A percentile compares a stretch with the other conserved stretches of the same genome.
Conservation (phyloP, 2,888 invertebrate genomes). For the Melikaiella ostensackeni region DNA sequence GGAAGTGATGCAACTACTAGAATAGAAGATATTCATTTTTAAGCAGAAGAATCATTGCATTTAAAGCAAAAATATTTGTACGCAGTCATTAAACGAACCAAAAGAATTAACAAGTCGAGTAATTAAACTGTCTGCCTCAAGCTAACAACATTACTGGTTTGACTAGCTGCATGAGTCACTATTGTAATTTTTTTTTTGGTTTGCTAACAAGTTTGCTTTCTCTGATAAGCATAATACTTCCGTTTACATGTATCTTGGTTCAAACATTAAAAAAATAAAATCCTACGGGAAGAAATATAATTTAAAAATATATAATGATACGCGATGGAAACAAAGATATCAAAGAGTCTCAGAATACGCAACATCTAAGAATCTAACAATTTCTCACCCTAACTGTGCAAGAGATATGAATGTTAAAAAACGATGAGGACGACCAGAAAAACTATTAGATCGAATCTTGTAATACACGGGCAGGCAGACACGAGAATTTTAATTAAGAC, state of each 20-base stretch:
- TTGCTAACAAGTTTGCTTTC: conserved; percentile 30
- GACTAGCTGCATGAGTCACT: conserved; percentile 30
- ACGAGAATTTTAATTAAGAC: neutral
- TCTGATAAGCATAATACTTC: conserved; percentile 20
- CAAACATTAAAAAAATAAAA: neutral
- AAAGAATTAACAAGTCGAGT: neutral
- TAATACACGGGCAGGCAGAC: neutral
- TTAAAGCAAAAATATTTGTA: neutral
- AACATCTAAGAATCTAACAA: neutral
- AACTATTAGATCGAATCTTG: neutral
- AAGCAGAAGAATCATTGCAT: neutral
- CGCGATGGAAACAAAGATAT: neutral
- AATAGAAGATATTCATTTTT: neutral
- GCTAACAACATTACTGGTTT: conserved; percentile 21
- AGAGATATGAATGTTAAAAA: neutral
- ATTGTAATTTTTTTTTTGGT: conserved; percentile 5
- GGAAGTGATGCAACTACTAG: neutral
- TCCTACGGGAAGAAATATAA: neutral
- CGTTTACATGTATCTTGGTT: neutral
- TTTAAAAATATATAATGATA: neutral
- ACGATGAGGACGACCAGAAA: neutral
- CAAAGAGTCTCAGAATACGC: neutral
- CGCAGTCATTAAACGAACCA: neutral
- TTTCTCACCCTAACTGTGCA: neutral
- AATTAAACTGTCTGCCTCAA: conserved; percentile 13